Evolutionary conservation across 2,797 vertebrate species (phyloP).

Genomic region (Schizopygopsis malacanthus): DNA sequence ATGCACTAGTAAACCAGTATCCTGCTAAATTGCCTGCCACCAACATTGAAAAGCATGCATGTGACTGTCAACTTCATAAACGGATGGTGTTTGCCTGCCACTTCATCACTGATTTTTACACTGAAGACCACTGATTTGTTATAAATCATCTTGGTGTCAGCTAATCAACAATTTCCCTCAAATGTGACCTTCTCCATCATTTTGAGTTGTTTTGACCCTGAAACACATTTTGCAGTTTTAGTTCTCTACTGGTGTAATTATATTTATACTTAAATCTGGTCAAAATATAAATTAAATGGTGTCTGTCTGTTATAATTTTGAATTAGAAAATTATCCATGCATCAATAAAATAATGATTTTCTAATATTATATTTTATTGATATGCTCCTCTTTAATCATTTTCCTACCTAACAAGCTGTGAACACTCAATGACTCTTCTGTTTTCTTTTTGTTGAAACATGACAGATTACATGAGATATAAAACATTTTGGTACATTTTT

Average conservation of each 20-base stretch:
- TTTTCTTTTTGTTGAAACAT: neutral
- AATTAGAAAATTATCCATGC: neutral
- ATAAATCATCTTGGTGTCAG: neutral
- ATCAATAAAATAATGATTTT: neutral
- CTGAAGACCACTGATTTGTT: neutral
- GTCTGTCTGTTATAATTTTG: neutral
- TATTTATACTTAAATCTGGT: neutral
- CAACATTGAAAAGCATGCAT: slow-evolving; percentile 35
- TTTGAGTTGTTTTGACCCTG: slow-evolving; percentile 5
- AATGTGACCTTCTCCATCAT: neutral
- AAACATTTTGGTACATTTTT: neutral
- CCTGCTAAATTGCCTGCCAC: slow-evolving; percentile 14
- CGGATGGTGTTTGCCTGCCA: neutral
- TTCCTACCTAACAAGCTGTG: neutral
- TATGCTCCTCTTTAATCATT: neutral
- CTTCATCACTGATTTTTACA: slow-evolving; percentile 10
- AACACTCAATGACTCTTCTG: neutral
- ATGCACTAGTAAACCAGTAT: slow-evolving; percentile 31
- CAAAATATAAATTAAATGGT: neutral
- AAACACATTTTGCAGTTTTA: neutral
- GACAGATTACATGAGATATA: neutral
- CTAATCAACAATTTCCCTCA: neutral
- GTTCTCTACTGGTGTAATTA: neutral
- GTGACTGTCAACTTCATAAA: slow-evolving; percentile 31
- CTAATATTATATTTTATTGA: neutral